Percentiles rank a stretch among this genome's conserved stretches.
Evolutionary conservation across 2,888 invertebrate genomes (phyloP).

Genomic region (Volucella zonaria): DNA sequence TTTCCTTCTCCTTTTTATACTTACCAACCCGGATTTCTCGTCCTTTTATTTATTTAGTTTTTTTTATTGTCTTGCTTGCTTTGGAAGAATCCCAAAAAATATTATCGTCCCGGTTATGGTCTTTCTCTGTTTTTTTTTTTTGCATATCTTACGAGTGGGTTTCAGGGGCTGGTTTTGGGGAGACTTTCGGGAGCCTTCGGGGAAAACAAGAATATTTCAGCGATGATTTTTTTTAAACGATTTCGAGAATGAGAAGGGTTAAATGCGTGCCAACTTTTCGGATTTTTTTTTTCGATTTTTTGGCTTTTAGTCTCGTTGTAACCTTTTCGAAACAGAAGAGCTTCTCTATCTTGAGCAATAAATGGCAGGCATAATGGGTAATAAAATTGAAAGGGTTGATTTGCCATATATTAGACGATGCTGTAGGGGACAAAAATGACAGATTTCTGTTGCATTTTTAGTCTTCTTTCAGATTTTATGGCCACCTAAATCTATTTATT

Average conservation of each 20-base stretch:
- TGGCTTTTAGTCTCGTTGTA: not conserved
- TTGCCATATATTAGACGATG: slow-evolving; percentile 1
- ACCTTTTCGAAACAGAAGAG: not conserved
- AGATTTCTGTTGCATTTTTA: slow-evolving; percentile 2
- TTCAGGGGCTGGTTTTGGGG: not conserved
- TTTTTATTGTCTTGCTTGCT: not conserved
- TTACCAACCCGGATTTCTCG: not conserved
- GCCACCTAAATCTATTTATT: slow-evolving; percentile 1
- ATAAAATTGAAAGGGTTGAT: slow-evolving; percentile 22
- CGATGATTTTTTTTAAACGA: slow-evolving; percentile 33
- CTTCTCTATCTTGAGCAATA: not conserved
- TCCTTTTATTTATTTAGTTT: not conserved
- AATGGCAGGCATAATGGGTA: slow-evolving; percentile 21
- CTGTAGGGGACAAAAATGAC: not conserved
- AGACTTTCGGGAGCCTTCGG: not conserved
- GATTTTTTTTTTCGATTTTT: not conserved
- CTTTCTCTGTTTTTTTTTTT: not conserved
- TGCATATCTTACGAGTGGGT: slow-evolving; percentile 1
- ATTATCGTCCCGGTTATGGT: slow-evolving; percentile 4
- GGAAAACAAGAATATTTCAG: slow-evolving; percentile 10
- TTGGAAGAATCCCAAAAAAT: slow-evolving; percentile 23
- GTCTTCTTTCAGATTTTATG: not conserved
- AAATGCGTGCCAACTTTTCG: slow-evolving; percentile 19
- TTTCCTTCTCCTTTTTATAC: not conserved
- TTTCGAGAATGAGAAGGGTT: slow-evolving; percentile 18